Conservation (phyloP, 2,888 invertebrate species). For the Xestia ashworthii region DNA sequence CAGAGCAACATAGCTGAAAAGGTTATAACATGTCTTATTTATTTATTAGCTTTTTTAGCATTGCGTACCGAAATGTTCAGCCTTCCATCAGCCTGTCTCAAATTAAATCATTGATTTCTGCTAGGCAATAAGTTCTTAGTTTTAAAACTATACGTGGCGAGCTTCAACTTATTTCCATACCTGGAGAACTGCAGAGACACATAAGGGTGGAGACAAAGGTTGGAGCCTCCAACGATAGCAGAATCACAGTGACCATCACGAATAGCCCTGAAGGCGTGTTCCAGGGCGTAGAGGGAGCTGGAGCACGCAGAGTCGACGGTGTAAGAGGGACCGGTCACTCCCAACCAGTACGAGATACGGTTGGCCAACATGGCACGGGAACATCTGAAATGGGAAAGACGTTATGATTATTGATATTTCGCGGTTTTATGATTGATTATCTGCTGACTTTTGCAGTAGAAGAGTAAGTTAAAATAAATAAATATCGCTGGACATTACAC, state of each 20-base stretch:
- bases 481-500: too few relatives aligned
- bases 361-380: conserved; percentile 98
- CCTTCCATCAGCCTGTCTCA: too few relatives aligned
- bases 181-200: conserved; percentile 96
- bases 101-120: neutral
- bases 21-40: too few relatives aligned
- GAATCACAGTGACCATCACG: conserved; percentile 95
- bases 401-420: neutral
- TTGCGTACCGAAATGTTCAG: neutral
- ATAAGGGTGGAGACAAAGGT: conserved; percentile 96
- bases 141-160: neutral
- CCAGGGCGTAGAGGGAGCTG: conserved; percentile 97
- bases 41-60: too few relatives aligned
- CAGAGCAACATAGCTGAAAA: too few relatives aligned
- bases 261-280: conserved; percentile 95
- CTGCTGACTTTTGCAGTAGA: neutral
- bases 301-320: conserved; percentile 98
- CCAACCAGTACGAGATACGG: conserved; percentile 96
- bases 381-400: conserved; percentile 89
- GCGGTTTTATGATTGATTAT: neutral
- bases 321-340: conserved; percentile 97
- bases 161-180: conserved; percentile 77
- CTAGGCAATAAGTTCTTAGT: neutral
- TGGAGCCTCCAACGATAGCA: conserved; percentile 97
- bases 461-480: too few relatives aligned